Evolutionary conservation across 2,888 invertebrate genomes (phyloP), one percentile per base, ranked within the genome.

Genomic region (Uropetala carovei): DNA sequence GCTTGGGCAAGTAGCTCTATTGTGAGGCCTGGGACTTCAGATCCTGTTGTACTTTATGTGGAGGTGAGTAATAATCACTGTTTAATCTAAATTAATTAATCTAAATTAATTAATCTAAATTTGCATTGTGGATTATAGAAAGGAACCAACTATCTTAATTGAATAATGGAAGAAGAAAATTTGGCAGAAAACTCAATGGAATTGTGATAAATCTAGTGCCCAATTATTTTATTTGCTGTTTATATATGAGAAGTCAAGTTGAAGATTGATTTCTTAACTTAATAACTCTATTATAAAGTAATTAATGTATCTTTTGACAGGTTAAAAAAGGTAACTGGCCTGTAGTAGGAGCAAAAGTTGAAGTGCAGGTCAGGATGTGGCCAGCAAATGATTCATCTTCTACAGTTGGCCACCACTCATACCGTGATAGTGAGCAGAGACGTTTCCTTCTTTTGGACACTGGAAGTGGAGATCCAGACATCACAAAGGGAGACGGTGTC

Each of bases 381-480:
- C 89, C 89, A 60, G 64, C 60, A 30, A 89, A 89, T 89, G 89
- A 89, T n/a, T 89, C 89, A 89, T 89, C 89, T 10, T 60, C 89
- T 11, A 60, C 60, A 11, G 14, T 18, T 11, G 22, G 27, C 13
- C 75, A 75, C 75, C 89, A 89, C 43, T 64, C 89, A 13, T 89
- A 68, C 16, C 64, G 89, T 16, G 89, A 89, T 43, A 89, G 43
- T 43, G 89, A 89, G 30, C 89, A 89, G 43, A 89, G 89, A 18
- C 64, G 89, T 10, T 89, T 89, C 89, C 89, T 89, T 93, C 94
- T 97, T 2, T 94, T 96, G 91, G 97, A 97, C 94, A 96, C 96
- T 84, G 97, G 97, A 14, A 95, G 96, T 93, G 96, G 96, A 93
- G 97, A 97, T 94, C 96, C 97, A 0, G 97, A 97, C 94, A 95